A percentile compares a stretch with the other conserved stretches of the same genome.
phyloP scores from a whole-genome alignment of 1,140 invertebrate genomes.

The Drosophila mayri region DNA sequence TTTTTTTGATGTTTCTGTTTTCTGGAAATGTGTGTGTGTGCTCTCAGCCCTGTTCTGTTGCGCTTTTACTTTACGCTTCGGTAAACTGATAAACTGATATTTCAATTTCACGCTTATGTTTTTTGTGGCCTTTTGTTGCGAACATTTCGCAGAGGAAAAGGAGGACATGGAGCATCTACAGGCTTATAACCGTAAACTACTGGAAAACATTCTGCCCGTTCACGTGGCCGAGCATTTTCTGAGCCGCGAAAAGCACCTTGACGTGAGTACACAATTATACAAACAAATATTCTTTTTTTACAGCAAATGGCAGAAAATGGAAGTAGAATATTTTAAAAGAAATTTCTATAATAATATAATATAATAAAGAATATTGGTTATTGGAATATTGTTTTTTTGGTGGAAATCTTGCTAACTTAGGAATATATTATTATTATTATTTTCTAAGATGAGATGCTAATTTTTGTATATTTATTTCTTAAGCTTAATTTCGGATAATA shows the following conservation, averaged over 20 bases:
- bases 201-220: conserved; percentile 97
- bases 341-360: background rate
- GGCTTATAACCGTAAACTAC: conserved; percentile 95
- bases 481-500: too few species aligned
- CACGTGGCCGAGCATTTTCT: conserved; percentile 98
- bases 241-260: conserved; percentile 91
- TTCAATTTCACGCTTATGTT: conserved; percentile 77
- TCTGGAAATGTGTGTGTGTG: conserved; percentile 8
- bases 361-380: background rate
- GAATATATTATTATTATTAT: too few species aligned
- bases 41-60: conserved; percentile 18
- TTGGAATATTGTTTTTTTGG: too few species aligned
- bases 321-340: too few species aligned
- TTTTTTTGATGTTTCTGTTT: conserved; percentile 22
- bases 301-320: background rate
- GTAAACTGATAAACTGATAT: conserved; percentile 80
- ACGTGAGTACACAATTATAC: conserved; percentile 87
- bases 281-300: conserved; percentile 2
- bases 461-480: too few species aligned
- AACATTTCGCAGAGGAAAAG: conserved; percentile 91
- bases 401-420: background rate
- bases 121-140: conserved; percentile 21
- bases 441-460: background rate
- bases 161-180: conserved; percentile 97
- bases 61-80: conserved; percentile 51